These are phyloP conservation scores for Steatocranus sp. DNA, from an alignment of 2,797 vertebrate species.

Conservation along the genomic window DNA sequence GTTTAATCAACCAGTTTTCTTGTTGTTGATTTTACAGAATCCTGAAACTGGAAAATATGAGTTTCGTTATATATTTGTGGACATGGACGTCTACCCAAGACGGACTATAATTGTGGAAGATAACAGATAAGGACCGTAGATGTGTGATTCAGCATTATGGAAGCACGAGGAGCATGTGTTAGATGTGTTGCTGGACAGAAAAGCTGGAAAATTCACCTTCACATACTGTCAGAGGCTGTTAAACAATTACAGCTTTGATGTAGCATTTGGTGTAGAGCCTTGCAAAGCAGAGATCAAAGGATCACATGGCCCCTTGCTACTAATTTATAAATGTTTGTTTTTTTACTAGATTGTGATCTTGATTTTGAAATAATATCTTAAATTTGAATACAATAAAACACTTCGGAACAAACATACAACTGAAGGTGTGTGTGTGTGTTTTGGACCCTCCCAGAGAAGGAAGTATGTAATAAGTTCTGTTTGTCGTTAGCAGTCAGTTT, in stretches of 20 bases:
- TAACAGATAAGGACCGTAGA: conserved; percentile 73
- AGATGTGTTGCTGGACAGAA: neutral
- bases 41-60: conserved; percentile 83
- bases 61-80: conserved; percentile 91
- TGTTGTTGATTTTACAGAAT: conserved; percentile 75
- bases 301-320: neutral
- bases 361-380: neutral
- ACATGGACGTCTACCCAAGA: conserved; percentile 84
- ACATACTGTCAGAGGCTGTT: neutral
- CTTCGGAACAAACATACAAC: neutral
- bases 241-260: neutral
- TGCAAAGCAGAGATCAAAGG: neutral
- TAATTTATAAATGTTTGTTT: neutral
- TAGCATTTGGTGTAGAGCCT: neutral
- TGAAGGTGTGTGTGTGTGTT: neutral
- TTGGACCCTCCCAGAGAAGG: neutral
- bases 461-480: neutral
- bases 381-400: neutral
- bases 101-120: conserved; percentile 90
- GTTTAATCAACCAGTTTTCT: neutral
- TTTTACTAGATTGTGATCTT: neutral
- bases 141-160: neutral
- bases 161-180: neutral
- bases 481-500: neutral
- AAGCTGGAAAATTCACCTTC: neutral